Conservation (phyloP, 2,888 invertebrate genomes). For the Abrostola tripartita region DNA sequence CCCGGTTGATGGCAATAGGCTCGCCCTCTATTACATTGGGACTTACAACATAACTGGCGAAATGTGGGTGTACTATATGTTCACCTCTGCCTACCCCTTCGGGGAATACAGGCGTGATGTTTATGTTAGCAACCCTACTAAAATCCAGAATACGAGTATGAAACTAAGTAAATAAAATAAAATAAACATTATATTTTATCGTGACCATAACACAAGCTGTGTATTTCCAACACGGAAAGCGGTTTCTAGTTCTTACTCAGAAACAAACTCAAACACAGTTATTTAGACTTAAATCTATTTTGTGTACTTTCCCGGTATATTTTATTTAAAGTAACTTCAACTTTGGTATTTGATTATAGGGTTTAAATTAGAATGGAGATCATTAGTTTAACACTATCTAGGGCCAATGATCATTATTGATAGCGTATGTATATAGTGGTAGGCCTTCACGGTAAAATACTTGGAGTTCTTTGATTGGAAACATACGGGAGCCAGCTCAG, state of each 20-base stretch:
- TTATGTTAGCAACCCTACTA: no score
- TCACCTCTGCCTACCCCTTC: no score
- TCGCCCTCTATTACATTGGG: no score
- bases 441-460: slow-evolving; percentile 38
- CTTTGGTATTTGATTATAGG: neutral
- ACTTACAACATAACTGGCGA: no score
- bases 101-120: no score
- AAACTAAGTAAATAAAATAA: neutral
- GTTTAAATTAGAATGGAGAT: slow-evolving; percentile 28
- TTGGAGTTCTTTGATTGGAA: slow-evolving; percentile 35
- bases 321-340: slow-evolving; percentile 11
- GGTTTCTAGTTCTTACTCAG: slow-evolving; percentile 39
- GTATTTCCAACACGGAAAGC: slow-evolving; percentile 42
- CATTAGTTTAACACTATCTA: slow-evolving; percentile 29
- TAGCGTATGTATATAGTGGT: slow-evolving; percentile 32
- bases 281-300: slow-evolving; percentile 25
- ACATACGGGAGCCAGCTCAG: slow-evolving; percentile 3
- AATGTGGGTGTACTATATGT: no score
- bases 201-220: slow-evolving; percentile 14
- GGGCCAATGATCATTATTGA: slow-evolving; percentile 42
- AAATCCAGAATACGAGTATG: no score
- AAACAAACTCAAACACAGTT: slow-evolving; percentile 37
- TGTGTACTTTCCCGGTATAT: slow-evolving; percentile 39
- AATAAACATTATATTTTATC: slow-evolving; percentile 20
- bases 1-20: no score